Evolutionary conservation across 1,140 invertebrate species (phyloP).

Genomic region (Brachionus rubens): DNA sequence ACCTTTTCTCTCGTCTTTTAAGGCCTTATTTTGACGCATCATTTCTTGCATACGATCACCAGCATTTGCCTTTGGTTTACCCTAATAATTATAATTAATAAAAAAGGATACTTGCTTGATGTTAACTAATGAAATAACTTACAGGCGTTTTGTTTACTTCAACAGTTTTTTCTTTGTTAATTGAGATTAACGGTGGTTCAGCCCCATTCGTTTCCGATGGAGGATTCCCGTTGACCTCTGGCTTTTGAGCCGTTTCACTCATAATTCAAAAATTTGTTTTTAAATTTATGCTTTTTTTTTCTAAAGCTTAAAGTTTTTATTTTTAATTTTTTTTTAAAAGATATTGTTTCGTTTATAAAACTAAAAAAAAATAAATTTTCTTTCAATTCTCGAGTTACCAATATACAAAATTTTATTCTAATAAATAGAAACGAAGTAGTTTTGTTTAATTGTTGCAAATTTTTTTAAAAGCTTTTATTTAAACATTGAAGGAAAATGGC

Average conservation of each 20-base stretch:
- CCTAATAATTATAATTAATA: not conserved
- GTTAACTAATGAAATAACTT: too few relatives aligned
- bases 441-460: not conserved
- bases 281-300: not conserved
- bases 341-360: too few relatives aligned
- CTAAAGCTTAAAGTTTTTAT: not conserved
- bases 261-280: not conserved
- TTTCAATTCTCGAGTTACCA: not conserved
- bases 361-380: too few relatives aligned
- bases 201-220: slow-evolving; percentile 8
- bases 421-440: not conserved
- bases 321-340: not conserved
- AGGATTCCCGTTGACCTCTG: not conserved
- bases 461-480: slow-evolving; percentile 40
- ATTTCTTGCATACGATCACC: slow-evolving; percentile 32
- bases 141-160: not conserved
- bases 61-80: slow-evolving; percentile 4
- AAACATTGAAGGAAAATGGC: not conserved
- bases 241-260: slow-evolving; percentile 25
- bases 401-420: not conserved
- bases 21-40: slow-evolving; percentile 41
- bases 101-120: too few relatives aligned
- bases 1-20: slow-evolving; percentile 27
- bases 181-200: slow-evolving; percentile 16
- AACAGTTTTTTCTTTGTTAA: slow-evolving; percentile 40